Conservation (phyloP, 2,113 vertebrate genomes). For the Haliaeetus leucogaster region DNA sequence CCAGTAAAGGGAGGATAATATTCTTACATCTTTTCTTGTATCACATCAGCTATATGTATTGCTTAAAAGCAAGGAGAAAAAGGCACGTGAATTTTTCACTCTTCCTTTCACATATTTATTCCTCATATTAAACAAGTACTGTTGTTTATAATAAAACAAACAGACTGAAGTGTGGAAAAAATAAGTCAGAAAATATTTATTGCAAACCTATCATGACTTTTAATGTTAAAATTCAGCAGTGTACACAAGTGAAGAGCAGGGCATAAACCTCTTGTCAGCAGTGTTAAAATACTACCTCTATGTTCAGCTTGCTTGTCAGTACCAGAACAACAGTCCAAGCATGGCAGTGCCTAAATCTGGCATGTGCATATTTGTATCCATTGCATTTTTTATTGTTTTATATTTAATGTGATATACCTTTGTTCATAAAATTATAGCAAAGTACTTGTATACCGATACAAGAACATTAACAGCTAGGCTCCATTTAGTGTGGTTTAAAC, state of each 20-base stretch:
- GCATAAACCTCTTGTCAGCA: background rate
- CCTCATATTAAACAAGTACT: background rate
- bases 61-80: background rate
- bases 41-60: background rate
- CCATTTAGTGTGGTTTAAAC: background rate
- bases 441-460: background rate
- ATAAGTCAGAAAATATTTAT: background rate
- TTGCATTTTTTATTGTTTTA: background rate
- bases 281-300: background rate
- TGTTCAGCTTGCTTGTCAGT: background rate
- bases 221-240: background rate
- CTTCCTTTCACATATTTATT: background rate
- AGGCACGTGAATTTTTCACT: background rate
- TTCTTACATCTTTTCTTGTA: background rate
- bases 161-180: background rate
- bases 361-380: background rate
- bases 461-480: background rate
- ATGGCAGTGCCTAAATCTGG: background rate
- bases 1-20: accelerated
- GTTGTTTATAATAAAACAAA: background rate
- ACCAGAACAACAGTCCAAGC: background rate
- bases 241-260: background rate
- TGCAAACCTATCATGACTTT: background rate
- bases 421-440: background rate
- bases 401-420: background rate